Conservation (phyloP, 1,140 invertebrate species). For the Diorhabda sublineata region DNA sequence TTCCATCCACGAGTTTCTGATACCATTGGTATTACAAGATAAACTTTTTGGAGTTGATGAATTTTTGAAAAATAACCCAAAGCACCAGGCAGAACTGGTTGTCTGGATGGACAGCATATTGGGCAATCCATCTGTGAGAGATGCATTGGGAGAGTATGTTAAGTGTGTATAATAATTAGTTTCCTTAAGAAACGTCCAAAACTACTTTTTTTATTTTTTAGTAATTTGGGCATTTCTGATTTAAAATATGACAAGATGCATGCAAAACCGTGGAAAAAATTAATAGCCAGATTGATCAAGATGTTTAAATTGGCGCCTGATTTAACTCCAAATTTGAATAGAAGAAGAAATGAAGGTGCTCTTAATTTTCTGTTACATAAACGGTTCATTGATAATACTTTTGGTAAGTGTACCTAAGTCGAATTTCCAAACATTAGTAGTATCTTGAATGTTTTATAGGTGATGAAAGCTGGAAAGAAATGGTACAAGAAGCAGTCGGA, state of each 20-base stretch:
- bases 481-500: constrained; percentile 61
- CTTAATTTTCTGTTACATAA: constrained; percentile 63
- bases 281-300: constrained; percentile 58
- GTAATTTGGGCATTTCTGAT: constrained; percentile 52
- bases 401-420: constrained; percentile 48
- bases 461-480: constrained; percentile 61
- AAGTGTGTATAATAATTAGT: constrained; percentile 24
- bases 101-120: constrained; percentile 60
- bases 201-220: constrained; percentile 16
- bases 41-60: constrained; percentile 64
- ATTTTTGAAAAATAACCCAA: constrained; percentile 57
- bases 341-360: constrained; percentile 59
- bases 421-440: too few relatives aligned
- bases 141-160: constrained; percentile 30
- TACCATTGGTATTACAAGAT: constrained; percentile 71
- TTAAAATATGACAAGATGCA: constrained; percentile 57
- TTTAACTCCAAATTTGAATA: constrained; percentile 59
- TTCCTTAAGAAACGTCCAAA: neutral
- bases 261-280: constrained; percentile 57
- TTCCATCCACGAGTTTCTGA: constrained; percentile 59
- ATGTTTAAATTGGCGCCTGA: constrained; percentile 59
- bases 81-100: constrained; percentile 57
- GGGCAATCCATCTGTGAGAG: constrained; percentile 35
- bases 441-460: constrained; percentile 39
- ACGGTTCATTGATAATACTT: constrained; percentile 56